Evolutionary conservation across 2,113 vertebrate genomes (phyloP).

Genomic region (Chaenocephalus aceratus): DNA sequence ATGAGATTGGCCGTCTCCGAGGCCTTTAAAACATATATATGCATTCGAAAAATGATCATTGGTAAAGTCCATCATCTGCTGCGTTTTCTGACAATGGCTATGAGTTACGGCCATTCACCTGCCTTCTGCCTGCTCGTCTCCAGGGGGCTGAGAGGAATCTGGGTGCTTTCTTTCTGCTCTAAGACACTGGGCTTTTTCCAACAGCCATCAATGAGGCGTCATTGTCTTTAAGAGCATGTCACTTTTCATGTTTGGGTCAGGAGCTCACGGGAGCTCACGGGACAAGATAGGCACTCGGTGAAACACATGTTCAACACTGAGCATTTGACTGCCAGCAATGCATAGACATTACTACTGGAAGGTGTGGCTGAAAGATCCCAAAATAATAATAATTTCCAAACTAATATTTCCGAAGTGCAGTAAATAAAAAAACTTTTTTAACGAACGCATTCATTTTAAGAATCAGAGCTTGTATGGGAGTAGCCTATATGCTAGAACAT

Average conservation of each 20-base stretch:
- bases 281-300: slow-evolving; percentile 55
- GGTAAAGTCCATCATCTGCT: slow-evolving; percentile 79
- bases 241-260: slow-evolving; percentile 69
- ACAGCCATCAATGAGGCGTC: slow-evolving; percentile 41
- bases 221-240: slow-evolving; percentile 64
- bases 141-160: slow-evolving; percentile 23
- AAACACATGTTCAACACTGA: slow-evolving; percentile 51
- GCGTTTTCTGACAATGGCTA: slow-evolving; percentile 70
- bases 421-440: slow-evolving; percentile 32
- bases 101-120: slow-evolving; percentile 72
- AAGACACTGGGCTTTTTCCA: slow-evolving; percentile 25
- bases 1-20: slow-evolving; percentile 64
- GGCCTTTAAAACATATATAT: slow-evolving; percentile 79
- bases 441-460: slow-evolving; percentile 3
- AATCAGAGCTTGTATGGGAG: slow-evolving; percentile 34
- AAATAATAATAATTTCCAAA: slow-evolving; percentile 5
- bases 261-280: slow-evolving; percentile 62
- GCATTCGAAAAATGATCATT: slow-evolving; percentile 81
- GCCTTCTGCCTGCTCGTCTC: slow-evolving; percentile 46
- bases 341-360: slow-evolving; percentile 16
- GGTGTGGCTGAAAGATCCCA: slow-evolving; percentile 29
- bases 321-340: slow-evolving; percentile 60
- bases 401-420: background rate
- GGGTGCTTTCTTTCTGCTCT: slow-evolving; percentile 43
- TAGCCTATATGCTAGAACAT: slow-evolving; percentile 40